These are phyloP conservation scores for Listronotus bonariensis DNA, from an alignment of 1,140 invertebrate species.

Conservation along the genomic window DNA sequence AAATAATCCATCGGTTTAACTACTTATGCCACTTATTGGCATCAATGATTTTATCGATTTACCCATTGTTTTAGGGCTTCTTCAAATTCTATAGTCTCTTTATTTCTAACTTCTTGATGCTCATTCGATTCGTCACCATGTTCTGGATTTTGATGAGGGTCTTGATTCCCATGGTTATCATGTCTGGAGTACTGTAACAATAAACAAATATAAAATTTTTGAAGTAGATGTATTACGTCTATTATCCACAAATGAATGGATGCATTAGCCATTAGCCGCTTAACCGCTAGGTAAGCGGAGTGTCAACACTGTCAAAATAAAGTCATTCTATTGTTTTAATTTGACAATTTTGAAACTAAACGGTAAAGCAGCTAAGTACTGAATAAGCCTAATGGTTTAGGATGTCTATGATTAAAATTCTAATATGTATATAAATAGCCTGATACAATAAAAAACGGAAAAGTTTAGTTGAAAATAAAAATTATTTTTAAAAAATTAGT, in stretches of 20 bases:
- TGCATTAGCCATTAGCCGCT: no score
- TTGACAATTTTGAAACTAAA: no score
- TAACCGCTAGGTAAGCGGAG: no score
- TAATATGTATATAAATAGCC: no score
- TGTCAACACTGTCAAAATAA: no score
- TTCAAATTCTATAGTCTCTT: slow-evolving; percentile 65
- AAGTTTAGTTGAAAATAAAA: no score
- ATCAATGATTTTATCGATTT: slow-evolving; percentile 62
- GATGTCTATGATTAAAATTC: no score
- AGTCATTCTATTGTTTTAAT: no score
- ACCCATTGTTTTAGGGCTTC: slow-evolving; percentile 72
- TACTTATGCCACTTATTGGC: neutral
- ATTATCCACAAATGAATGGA: neutral
- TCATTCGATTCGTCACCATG: slow-evolving; percentile 54
- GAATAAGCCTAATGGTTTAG: no score
- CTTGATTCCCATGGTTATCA: slow-evolving; percentile 31
- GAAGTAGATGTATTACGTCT: neutral
- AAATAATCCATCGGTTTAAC: neutral
- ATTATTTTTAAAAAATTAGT: no score
- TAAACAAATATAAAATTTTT: slow-evolving; percentile 7
- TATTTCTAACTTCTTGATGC: slow-evolving; percentile 58
- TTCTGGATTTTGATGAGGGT: slow-evolving; percentile 30
- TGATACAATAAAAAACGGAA: no score
- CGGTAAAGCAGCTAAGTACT: no score
- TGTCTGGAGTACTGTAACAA: slow-evolving; percentile 32